Evolutionary conservation across 2,888 invertebrate genomes (phyloP), one percentile per base, ranked within the genome.

Genomic region (Latrodectus elegans): DNA sequence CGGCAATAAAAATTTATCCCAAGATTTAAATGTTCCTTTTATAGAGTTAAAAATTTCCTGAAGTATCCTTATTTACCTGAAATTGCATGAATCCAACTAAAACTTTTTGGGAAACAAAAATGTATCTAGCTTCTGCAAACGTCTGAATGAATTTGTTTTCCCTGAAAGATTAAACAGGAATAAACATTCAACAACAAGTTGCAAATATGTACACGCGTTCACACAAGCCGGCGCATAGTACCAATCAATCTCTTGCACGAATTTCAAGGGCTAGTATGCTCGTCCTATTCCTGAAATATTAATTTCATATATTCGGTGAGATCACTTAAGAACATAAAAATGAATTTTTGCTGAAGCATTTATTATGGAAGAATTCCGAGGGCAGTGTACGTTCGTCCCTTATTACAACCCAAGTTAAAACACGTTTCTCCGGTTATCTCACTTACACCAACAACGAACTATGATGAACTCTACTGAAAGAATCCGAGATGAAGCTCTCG

Each of bases 401-500:
- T 17, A 17, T 17, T 68, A 22, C 17, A 12, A 26, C 8, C 4
- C 8, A 3, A 68, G 17, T 12, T 17, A 17, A 68, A 15, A 68
- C 67, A 68, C 49, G 49, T 51, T 71, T 51, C 17, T 6, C 8
- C 51, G 71, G n/a, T 14, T 71, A 71, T 71, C 71, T 51, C 15
- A 67, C 64, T 17, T 60, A 52, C 71, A 51, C 71, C 49, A 68
- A 15, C 70, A 55, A 22, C 70, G 55, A 73, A 67, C 22, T 14
- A 72, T 17, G 65, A 52, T 74, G 82, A 74, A 67, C 65, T 67
- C 55, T 68, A 68, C 82, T 67, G 74, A 51, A 53, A 67, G 74
- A 52, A 55, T 65, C 68, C 74, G 82, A 11, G 68, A 75, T 51
- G 53, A 75, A 53, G 55, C 60, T 68, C 64, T 60, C 75, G 76